Base-by-base conservation (phyloP, 2,797 vertebrate species). In the Bufotes viridis region DNA sequence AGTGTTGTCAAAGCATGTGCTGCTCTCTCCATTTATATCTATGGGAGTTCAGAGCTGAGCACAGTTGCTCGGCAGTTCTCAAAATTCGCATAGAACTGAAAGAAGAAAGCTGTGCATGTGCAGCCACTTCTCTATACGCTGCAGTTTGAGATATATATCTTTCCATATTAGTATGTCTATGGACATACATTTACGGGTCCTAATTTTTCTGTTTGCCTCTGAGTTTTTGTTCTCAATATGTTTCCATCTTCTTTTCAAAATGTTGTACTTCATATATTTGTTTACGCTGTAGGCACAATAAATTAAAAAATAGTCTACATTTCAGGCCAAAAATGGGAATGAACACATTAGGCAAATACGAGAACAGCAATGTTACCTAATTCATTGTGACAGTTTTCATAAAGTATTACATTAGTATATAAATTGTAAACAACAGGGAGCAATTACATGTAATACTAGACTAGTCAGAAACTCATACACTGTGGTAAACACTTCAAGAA, bases 401-500 rank as follows among this genome's bases (percentile, higher is more conserved):
- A 80, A 81, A 87, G 55, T 24, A 87, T 81, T 22, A 17, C 24
- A 87, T 81, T 81, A 78, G 60, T 79, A 60, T 22, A 78, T 65
- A 58, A 80, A 70, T 14, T 67, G 10, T 14, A 86, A 80, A 81
- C 20, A 87, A 72, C 78, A 42, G 18, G 1, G 18, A 70, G 53
- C 20, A 70, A 80, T 87, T 70, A 80, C 29, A 72, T 9, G 14
- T 70, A 11, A 80, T 72, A 69, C 70, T 8, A 60, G 81, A 53
- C 24, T 57, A 80, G 53, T 70, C 53, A 17, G 49, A 55, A 79
- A 86, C 58, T 85, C 51, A 55, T 53, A 17, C 34, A 24, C 55
- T 74, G 34, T 24, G 49, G 81, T 78, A 87, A 87, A 83, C 87
- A 87, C 80, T 87, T 87, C 55, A 82, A 57, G 81, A 78, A 83